A percentile compares a stretch with the other conserved stretches of the same genome.
Evolutionary conservation across 2,113 vertebrate genomes (phyloP).

Genomic region (Rhizomys pruinosus): DNA sequence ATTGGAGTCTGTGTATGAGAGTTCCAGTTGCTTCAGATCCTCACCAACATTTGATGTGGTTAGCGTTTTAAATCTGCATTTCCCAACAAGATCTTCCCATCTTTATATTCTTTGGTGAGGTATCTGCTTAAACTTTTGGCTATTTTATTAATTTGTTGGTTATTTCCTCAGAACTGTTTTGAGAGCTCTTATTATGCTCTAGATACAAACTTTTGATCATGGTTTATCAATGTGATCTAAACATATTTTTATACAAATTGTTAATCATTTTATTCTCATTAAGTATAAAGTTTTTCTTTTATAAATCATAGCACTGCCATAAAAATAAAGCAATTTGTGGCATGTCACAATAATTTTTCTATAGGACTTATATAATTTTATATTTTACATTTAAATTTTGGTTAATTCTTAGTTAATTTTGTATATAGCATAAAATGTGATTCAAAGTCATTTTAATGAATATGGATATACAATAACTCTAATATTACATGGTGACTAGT

Average conservation of each 20-base stretch:
- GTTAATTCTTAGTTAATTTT: neutral
- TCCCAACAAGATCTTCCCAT: neutral
- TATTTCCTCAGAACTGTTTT: neutral
- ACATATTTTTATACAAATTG: neutral
- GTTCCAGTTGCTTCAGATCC: neutral
- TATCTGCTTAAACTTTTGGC: neutral
- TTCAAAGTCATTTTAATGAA: neutral
- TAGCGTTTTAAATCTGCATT: neutral
- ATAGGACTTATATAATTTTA: neutral
- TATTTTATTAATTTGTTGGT: neutral
- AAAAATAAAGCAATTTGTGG: neutral
- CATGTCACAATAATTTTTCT: neutral
- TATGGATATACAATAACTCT: neutral
- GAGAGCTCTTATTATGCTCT: neutral
- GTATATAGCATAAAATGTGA: neutral
- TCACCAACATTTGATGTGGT: rapidly evolving
- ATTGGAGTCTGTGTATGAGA: too few species aligned
- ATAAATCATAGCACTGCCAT: neutral
- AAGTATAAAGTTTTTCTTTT: neutral
- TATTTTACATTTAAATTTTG: neutral
- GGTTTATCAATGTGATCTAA: neutral
- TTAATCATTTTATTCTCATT: neutral
- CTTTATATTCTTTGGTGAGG: neutral
- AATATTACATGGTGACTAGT: neutral
- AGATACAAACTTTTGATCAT: neutral